Conservation (phyloP, 1,140 invertebrate species). For the Lepidurus arcticus region DNA sequence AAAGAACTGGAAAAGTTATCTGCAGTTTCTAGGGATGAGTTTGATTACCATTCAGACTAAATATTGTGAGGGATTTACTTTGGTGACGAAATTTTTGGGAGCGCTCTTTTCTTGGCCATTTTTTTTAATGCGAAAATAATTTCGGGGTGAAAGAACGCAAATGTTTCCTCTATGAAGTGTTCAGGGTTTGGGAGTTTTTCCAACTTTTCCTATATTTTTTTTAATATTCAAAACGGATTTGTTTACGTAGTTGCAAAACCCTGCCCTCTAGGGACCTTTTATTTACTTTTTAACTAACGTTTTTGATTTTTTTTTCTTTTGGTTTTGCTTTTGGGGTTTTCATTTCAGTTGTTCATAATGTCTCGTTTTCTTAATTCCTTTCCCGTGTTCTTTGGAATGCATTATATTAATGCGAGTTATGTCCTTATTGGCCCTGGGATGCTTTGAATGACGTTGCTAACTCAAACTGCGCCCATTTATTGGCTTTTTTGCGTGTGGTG, state of each 20-base stretch:
- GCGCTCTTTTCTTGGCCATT: too few species aligned
- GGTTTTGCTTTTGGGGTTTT: background rate
- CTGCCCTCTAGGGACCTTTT: too few species aligned
- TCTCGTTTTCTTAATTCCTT: background rate
- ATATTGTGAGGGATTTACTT: too few species aligned
- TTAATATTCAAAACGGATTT: too few species aligned
- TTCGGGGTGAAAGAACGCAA: background rate
- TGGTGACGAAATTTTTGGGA: too few species aligned
- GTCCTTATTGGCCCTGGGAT: conserved; percentile 17
- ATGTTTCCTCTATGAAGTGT: background rate
- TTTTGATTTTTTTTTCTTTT: background rate
- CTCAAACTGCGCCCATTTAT: conserved; percentile 13
- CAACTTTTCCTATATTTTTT: background rate
- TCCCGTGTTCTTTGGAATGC: conserved; percentile 25
- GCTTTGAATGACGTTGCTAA: background rate
- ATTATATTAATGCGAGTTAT: conserved; percentile 35
- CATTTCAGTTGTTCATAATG: conserved; percentile 5
- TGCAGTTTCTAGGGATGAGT: too few species aligned
- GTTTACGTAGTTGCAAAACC: too few species aligned
- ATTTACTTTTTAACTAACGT: background rate
- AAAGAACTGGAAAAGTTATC: too few species aligned
- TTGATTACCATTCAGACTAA: too few species aligned
- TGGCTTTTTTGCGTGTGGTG: background rate
- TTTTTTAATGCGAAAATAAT: background rate
- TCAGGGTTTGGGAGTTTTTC: conserved; percentile 12